Conservation (phyloP, 2,888 invertebrate genomes). For the Pandemis corylana region DNA sequence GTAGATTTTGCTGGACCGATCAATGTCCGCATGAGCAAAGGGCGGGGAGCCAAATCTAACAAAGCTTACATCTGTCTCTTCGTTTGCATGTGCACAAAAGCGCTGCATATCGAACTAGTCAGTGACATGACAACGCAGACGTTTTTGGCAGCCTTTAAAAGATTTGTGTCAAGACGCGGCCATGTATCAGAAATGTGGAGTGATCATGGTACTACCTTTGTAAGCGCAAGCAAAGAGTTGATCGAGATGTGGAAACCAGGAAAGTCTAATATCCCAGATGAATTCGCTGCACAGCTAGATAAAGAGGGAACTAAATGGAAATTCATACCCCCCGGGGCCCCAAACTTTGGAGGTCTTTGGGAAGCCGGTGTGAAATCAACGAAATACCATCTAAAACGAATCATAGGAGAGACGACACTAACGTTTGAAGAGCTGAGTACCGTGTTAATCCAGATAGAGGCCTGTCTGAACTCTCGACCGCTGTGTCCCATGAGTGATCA, state of each 20-base stretch:
- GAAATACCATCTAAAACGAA: conserved; percentile 3
- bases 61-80: conserved; percentile 22
- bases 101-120: conserved; percentile 11
- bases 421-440: conserved; percentile 33
- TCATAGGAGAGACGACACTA: conserved; percentile 15
- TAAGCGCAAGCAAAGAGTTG: conserved; percentile 18
- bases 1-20: conserved; percentile 16
- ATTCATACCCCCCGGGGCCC: conserved; percentile 29
- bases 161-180: conserved; percentile 21
- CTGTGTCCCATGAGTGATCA: background rate
- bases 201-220: conserved; percentile 30
- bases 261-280: conserved; percentile 1
- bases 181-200: conserved; percentile 22
- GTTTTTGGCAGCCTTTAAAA: conserved; percentile 17
- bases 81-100: conserved; percentile 9
- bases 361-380: too few relatives aligned
- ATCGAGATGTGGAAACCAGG: background rate
- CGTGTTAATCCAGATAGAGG: conserved; percentile 23
- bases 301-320: conserved; percentile 16
- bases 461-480: conserved; percentile 35
- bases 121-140: conserved; percentile 12
- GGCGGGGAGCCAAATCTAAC: background rate
- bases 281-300: conserved; percentile 2
- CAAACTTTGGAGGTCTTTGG: conserved; percentile 7
- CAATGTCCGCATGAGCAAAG: background rate